Base-by-base conservation (phyloP, 2,113 vertebrate genomes). In the Oryzias woworae region DNA sequence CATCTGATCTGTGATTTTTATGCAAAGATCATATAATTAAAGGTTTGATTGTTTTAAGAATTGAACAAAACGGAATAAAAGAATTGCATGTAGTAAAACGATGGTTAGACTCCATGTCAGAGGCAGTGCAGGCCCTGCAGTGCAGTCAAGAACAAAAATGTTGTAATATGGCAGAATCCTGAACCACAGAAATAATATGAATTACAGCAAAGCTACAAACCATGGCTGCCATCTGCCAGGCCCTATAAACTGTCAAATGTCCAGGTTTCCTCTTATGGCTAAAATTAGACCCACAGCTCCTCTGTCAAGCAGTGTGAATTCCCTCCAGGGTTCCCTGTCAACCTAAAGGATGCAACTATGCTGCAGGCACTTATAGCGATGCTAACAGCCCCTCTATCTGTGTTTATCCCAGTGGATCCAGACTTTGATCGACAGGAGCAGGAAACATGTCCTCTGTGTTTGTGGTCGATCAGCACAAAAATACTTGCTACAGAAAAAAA, bases 301-400 rank as follows among this genome's bases (percentile, higher is more conserved):
- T 56, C 51, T 75, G 69, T 66, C 73, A 66, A 58, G 45, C 59
- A 46, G 50, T n/a, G 44, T 60, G 50, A 48, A 59, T 73, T 62
- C 68, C 65, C 76, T 62, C 65, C 48, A 53, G 59, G 57, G 73
- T 76, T 41, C 24, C 24, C 43, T 43, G 68, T 74, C 75, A 69
- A 66, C 59, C 66, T 62, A 73, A 59, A 63, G 70, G 58, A 36
- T 75, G 49, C 62, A 64, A 67, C 62, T 55, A 59, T 4, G 57
- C 42, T 67, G 44, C 20, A 48, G 59, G 53, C 47, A 68, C n/a
- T 22, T 51, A 45, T 46, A 53, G 51, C 18, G 22, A 62, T 18
- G 58, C 56, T 46, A 26, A 42, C 15, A 44, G 43, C 44, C n/a
- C 47, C 51, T 28, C 3, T 31, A 51, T 53, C 49, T 42, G 16